phyloP scores from a whole-genome alignment of 1,140 invertebrate species.

The Nasonia longicornis region DNA sequence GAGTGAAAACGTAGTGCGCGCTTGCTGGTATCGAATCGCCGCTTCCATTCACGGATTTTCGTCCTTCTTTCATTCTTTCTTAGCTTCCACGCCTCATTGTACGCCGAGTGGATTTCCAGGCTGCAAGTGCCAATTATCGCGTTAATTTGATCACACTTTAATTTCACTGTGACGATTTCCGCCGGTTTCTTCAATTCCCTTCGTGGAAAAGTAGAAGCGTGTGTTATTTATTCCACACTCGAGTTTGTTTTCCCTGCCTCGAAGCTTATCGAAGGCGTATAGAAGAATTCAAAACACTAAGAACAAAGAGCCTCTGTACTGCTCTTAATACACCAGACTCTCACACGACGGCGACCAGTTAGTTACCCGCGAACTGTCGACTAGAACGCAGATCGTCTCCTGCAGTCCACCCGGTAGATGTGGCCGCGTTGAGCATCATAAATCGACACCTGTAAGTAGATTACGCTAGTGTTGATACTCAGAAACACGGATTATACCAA shows the following conservation, averaged over 20 bases:
- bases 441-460: background rate
- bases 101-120: background rate
- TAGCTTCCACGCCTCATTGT: background rate
- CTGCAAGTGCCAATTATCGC: constrained; percentile 19
- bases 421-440: background rate
- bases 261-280: no score
- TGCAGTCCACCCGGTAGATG: no score
- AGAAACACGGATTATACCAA: background rate
- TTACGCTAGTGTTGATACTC: background rate
- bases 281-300: no score
- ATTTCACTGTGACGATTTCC: background rate
- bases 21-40: constrained; percentile 3
- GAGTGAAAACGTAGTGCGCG: constrained; percentile 29
- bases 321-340: no score
- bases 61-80: constrained; percentile 2
- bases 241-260: no score
- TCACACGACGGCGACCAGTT: no score
- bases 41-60: constrained; percentile 42
- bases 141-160: background rate
- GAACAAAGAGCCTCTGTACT: no score
- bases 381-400: no score
- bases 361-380: no score
- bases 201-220: background rate
- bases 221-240: no score
- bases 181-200: background rate